These are phyloP conservation scores for Orthonevra nobilis DNA, from an alignment of 2,888 invertebrate species.

Conservation along the genomic window DNA sequence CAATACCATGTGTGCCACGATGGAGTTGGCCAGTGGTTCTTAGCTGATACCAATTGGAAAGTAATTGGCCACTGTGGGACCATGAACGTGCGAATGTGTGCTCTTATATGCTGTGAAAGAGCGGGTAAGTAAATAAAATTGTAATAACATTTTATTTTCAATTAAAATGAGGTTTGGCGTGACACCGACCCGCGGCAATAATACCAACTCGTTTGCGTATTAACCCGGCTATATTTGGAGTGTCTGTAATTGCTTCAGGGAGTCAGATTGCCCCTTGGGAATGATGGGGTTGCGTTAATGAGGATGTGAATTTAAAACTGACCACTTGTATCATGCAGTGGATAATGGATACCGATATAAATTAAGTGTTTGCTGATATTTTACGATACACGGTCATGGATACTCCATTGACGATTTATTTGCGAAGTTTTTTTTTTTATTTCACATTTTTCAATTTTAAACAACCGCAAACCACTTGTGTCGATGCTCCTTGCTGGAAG, in stretches of 20 bases:
- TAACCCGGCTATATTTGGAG: conserved; percentile 22
- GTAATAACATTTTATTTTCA: conserved; percentile 70
- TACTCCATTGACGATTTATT: conserved; percentile 9
- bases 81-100: conserved; percentile 23
- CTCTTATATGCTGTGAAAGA: conserved; percentile 8
- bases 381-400: conserved; percentile 42
- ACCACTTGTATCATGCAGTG: conserved; percentile 59
- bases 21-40: conserved; percentile 23
- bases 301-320: conserved; percentile 54
- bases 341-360: conserved; percentile 63
- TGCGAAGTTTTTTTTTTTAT: conserved; percentile 8
- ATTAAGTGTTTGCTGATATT: conserved; percentile 65
- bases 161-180: conserved; percentile 67
- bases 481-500: not conserved
- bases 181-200: conserved; percentile 32
- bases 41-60: conserved; percentile 53
- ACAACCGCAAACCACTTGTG: not conserved
- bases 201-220: too few species aligned
- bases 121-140: conserved; percentile 65
- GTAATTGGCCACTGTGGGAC: conserved; percentile 62
- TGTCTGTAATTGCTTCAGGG: conserved; percentile 62
- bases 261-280: conserved; percentile 20
- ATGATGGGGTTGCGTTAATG: conserved; percentile 34
- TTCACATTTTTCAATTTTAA: conserved; percentile 12
- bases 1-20: conserved; percentile 27